Evolutionary conservation across 2,797 vertebrate genomes (phyloP).

Genomic region (Pampus argenteus): DNA sequence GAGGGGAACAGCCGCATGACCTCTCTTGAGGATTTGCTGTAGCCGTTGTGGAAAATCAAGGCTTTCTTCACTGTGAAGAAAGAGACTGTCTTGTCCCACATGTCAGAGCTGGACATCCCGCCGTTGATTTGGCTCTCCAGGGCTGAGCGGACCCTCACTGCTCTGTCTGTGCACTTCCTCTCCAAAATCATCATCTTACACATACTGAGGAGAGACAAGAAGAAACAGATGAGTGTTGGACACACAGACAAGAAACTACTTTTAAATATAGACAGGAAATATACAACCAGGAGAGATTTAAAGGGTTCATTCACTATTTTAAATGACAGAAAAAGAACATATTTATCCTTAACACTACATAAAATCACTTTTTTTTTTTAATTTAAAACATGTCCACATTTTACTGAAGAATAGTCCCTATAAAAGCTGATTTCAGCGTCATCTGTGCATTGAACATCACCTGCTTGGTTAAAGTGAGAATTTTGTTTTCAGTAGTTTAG

Average conservation of each 20-base stretch:
- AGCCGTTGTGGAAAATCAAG: constrained; percentile 78
- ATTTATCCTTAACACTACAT: background rate
- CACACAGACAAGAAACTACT: background rate
- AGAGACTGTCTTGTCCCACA: constrained; percentile 81
- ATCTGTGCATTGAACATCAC: no score
- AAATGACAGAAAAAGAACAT: background rate
- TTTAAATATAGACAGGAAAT: background rate
- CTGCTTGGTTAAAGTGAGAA: background rate
- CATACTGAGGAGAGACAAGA: constrained; percentile 54
- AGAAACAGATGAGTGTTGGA: background rate
- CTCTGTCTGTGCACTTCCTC: constrained; percentile 78
- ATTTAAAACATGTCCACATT: no score
- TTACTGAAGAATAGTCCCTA: no score
- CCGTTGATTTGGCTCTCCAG: constrained; percentile 72
- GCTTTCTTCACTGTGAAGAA: constrained; percentile 77
- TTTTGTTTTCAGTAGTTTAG: background rate
- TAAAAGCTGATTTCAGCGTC: no score
- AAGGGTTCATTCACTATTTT: background rate
- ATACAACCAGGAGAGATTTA: background rate
- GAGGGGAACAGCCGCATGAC: constrained; percentile 74
- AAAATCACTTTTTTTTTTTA: no score
- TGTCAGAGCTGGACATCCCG: constrained; percentile 65
- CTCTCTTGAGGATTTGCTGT: constrained; percentile 77
- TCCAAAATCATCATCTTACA: constrained; percentile 78
- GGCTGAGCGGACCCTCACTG: constrained; percentile 60